Evolutionary conservation across 2,797 vertebrate genomes (phyloP).

Genomic region (Alectoris magna): DNA sequence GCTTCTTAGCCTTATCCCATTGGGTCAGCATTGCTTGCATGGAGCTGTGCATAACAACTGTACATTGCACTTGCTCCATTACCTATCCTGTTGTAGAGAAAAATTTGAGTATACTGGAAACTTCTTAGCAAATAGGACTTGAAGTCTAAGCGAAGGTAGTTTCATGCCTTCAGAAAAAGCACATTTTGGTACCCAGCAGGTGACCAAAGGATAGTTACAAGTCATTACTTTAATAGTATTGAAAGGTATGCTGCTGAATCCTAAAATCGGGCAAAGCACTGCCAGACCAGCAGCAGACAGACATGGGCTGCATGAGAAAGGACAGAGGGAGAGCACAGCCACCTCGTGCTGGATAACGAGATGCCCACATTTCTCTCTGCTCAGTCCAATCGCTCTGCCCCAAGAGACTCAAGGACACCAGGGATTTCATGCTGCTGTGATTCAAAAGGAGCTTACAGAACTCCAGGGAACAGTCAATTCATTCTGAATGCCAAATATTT

Average conservation of each 20-base stretch:
- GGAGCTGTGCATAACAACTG: neutral
- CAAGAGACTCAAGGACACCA: neutral
- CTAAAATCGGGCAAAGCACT: neutral
- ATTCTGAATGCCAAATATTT: neutral
- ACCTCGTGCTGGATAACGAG: neutral
- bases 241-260: neutral
- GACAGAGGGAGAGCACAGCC: fast-evolving
- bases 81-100: neutral
- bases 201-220: neutral
- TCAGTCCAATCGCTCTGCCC: neutral
- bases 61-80: neutral
- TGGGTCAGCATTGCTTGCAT: neutral
- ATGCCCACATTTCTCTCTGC: neutral
- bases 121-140: neutral
- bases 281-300: neutral
- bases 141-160: conserved; percentile 19
- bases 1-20: neutral
- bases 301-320: neutral
- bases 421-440: conserved; percentile 3
- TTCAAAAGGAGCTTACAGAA: neutral
- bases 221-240: neutral
- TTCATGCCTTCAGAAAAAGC: neutral
- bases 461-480: neutral
- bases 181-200: neutral
- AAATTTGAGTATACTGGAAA: neutral